Percentiles rank a stretch among this genome's conserved stretches.
These are phyloP conservation scores for Phalacrocorax carbo DNA, from an alignment of 2,113 vertebrate genomes.

Conservation along the genomic window DNA sequence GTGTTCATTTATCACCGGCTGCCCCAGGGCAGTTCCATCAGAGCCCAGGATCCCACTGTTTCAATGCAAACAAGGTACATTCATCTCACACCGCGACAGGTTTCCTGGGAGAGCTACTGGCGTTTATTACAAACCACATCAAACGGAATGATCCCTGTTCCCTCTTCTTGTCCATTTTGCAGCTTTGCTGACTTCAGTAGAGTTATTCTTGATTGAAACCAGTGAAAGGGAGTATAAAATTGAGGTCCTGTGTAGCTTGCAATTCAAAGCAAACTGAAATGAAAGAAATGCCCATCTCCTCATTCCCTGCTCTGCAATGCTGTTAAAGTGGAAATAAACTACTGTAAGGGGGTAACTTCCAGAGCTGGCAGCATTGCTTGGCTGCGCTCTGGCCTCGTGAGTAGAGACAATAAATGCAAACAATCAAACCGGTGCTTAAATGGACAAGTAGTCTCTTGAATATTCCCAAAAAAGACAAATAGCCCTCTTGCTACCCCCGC, in stretches of 20 bases:
- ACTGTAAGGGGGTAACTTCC: neutral
- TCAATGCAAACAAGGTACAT: constrained; percentile 8
- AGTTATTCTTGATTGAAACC: neutral
- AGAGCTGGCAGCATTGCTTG: neutral
- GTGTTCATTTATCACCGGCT: neutral
- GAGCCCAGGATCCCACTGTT: neutral
- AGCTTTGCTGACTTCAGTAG: neutral
- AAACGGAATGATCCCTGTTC: neutral
- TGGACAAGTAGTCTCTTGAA: neutral
- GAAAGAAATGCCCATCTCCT: neutral
- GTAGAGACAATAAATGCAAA: neutral
- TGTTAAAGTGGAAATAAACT: neutral
- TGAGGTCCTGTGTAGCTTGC: neutral
- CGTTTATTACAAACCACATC: neutral
- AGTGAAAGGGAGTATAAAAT: neutral
- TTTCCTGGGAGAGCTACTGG: neutral
- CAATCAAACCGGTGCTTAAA: neutral
- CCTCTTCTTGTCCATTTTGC: neutral
- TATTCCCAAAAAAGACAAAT: neutral
- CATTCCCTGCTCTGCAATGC: neutral
- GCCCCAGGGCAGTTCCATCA: constrained; percentile 7
- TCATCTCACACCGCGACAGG: neutral
- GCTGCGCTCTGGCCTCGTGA: neutral
- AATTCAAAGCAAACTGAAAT: neutral
- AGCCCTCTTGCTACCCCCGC: neutral